Evolutionary conservation across 2,888 invertebrate species (phyloP).

Genomic region (Cremastinae sp.): DNA sequence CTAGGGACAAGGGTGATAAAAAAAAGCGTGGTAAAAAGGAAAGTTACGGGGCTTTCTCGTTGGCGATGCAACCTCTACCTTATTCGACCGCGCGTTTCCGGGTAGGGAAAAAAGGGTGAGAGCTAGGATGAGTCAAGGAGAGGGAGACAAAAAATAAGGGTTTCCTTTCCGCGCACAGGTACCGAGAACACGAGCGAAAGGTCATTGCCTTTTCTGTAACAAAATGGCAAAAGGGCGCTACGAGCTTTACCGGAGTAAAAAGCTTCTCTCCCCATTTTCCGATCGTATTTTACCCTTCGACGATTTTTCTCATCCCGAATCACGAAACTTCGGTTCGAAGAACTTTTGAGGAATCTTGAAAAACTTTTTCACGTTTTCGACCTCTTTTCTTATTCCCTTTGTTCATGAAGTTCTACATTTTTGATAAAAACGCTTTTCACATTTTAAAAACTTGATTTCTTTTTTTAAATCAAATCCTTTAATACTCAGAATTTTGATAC

Average conservation of each 20-base stretch:
- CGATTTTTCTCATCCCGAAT: slow-evolving; percentile 12
- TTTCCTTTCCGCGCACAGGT: slow-evolving; percentile 6
- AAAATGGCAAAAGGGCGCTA: no score
- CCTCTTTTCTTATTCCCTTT: neutral
- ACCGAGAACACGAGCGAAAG: neutral
- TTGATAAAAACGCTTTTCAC: neutral
- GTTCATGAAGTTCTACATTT: neutral
- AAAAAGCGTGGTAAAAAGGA: slow-evolving; percentile 35
- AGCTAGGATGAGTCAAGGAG: slow-evolving; percentile 27
- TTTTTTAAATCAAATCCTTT: no score
- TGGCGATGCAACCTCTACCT: slow-evolving; percentile 35
- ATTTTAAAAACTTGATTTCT: no score
- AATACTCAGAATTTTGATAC: no score
- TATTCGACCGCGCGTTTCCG: slow-evolving; percentile 29
- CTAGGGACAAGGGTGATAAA: slow-evolving; percentile 28
- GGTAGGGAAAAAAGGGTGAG: slow-evolving; percentile 33
- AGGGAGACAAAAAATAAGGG: slow-evolving; percentile 23
- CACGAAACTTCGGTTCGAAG: neutral
- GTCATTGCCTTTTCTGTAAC: slow-evolving; percentile 8
- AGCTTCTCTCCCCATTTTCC: neutral
- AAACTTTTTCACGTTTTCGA: neutral
- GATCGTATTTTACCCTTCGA: slow-evolving; percentile 29
- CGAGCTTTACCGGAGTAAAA: no score
- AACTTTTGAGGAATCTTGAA: slow-evolving; percentile 1
- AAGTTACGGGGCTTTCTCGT: slow-evolving; percentile 6